Conservation (phyloP, 2,888 invertebrate genomes). For the Oasisia sp. region DNA sequence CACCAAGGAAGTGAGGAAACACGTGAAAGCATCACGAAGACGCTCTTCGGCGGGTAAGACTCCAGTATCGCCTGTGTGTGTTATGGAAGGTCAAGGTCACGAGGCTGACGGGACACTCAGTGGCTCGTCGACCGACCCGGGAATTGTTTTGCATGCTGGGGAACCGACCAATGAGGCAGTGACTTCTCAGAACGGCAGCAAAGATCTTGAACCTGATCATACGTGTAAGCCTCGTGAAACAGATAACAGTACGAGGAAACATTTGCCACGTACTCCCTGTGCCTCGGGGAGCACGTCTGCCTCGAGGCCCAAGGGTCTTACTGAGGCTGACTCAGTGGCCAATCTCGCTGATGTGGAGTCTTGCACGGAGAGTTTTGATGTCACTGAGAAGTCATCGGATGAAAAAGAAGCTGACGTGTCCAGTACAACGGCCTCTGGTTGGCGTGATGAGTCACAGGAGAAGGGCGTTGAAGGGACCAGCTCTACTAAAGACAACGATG, state of each 20-base stretch:
- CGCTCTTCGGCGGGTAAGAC: neutral
- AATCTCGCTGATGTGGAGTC: slow-evolving; percentile 6
- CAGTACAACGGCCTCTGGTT: neutral
- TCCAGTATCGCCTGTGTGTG: neutral
- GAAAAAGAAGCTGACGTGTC: neutral
- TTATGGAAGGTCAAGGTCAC: neutral
- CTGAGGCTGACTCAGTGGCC: neutral
- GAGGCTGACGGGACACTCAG: neutral
- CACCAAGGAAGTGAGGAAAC: neutral
- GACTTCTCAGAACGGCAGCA: neutral
- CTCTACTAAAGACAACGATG: neutral
- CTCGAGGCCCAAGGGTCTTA: neutral
- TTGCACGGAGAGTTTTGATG: neutral
- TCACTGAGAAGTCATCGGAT: slow-evolving; percentile 12
- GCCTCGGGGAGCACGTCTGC: neutral
- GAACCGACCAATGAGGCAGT: neutral
- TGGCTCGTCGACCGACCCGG: neutral
- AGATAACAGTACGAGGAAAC: neutral
- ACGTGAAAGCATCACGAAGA: slow-evolving; percentile 5
- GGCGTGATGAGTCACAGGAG: neutral
- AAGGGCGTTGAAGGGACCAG: neutral
- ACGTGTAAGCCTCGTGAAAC: neutral
- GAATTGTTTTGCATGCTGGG: neutral
- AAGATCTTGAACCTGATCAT: neutral
- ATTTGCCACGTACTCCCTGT: neutral